Percentiles rank a stretch among this genome's conserved stretches.
These are phyloP conservation scores for Cerceris ruficornis DNA, from an alignment of 2,888 invertebrate genomes.

Conservation along the genomic window DNA sequence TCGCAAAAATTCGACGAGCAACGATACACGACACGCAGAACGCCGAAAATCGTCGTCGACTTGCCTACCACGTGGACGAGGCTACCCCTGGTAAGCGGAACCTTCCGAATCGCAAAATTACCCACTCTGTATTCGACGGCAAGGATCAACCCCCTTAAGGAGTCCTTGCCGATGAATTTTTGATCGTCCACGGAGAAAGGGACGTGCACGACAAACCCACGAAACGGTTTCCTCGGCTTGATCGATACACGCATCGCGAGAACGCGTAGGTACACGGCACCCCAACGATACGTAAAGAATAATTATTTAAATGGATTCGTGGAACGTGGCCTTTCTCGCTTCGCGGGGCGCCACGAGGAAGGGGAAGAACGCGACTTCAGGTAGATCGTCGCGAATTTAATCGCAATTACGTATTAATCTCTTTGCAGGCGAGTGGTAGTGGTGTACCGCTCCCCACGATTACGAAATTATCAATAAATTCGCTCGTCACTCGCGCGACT, in stretches of 20 bases:
- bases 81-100: constrained; percentile 68
- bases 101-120: too few species aligned
- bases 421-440: neutral
- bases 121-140: neutral
- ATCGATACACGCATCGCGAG: constrained; percentile 26
- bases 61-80: constrained; percentile 66
- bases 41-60: constrained; percentile 66
- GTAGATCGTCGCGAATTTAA: neutral
- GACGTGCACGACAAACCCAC: neutral
- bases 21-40: constrained; percentile 71
- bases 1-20: constrained; percentile 66
- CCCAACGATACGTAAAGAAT: constrained; percentile 18
- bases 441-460: neutral
- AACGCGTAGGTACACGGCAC: constrained; percentile 7
- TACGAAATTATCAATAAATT: too few species aligned
- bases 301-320: constrained; percentile 64
- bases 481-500: too few species aligned
- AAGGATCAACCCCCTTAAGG: too few species aligned
- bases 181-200: constrained; percentile 1
- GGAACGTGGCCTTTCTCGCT: constrained; percentile 43
- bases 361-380: constrained; percentile 5
- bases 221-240: neutral
- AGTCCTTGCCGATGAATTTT: constrained; percentile 5
- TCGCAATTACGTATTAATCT: constrained; percentile 7
- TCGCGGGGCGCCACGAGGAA: constrained; percentile 2